Conservation (phyloP, 92 coral and sea anemone genomes). For the Phenganax subtilis region DNA sequence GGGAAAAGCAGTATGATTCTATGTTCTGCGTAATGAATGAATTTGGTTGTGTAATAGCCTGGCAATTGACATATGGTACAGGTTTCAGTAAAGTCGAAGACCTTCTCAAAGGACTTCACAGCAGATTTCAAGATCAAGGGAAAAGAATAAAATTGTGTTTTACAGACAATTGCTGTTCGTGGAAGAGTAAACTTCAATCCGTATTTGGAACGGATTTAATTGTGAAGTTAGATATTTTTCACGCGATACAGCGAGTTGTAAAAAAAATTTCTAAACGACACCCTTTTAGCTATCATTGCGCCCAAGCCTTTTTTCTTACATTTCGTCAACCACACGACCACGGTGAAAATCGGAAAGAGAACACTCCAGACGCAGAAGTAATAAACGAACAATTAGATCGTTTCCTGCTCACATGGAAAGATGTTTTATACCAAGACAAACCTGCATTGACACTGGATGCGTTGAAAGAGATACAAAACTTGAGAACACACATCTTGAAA, state of each 20-base stretch:
- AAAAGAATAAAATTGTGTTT: background rate
- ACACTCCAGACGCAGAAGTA: conserved; percentile 25
- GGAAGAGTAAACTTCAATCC: background rate
- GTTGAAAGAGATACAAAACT: conserved; percentile 32
- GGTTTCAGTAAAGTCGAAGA: background rate
- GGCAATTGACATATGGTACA: conserved; percentile 38
- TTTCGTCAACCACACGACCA: conserved; percentile 32
- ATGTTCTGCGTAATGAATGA: conserved; percentile 56
- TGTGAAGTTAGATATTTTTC: background rate
- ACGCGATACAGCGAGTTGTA: background rate
- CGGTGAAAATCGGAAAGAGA: conserved; percentile 30
- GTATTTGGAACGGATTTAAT: background rate
- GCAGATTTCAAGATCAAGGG: background rate
- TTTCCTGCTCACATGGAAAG: conserved; percentile 46
- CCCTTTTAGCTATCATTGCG: conserved; percentile 20
- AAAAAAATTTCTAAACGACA: conserved; percentile 20
- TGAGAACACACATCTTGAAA: conserved; percentile 31
- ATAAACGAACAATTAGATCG: conserved; percentile 31
- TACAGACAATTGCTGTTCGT: background rate
- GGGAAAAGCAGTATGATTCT: conserved; percentile 45
- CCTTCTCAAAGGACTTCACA: background rate
- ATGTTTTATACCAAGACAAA: conserved; percentile 42
- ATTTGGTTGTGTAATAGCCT: conserved; percentile 45
- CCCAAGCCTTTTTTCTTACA: conserved; percentile 23
- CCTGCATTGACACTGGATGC: conserved; percentile 41